Evolutionary conservation across 2,888 invertebrate genomes (phyloP), one percentile per base, ranked within the genome.

Genomic region (Candidula unifasciata): DNA sequence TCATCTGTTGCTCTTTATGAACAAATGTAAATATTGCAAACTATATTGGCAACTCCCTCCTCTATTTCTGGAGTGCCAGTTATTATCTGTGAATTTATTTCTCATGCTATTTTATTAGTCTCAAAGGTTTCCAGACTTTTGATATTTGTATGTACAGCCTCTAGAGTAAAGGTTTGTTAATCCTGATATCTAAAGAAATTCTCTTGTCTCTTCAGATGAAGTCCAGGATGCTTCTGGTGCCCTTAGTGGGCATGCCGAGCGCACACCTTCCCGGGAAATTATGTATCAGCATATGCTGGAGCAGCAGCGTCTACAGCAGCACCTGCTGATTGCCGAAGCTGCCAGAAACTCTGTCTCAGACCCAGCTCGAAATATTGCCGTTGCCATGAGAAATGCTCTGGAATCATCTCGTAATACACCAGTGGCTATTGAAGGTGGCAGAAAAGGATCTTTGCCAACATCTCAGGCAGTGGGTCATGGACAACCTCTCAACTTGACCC

Each of bases 291-390:
- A 86, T 30, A 81, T 86, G 68, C 80, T 88, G 64, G 87, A 88
- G 69, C 81, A 87, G 24, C 87, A 87, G 35, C 88, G 88, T 8
- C 85, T 89, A n/a, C 91, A 91, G 60, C 89, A 89, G 78, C 89
- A 89, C 76, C 88, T 89, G 21, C 80, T 88, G 24, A 83, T 89
- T 76, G 84, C 80, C 18, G 82, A 57, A 35, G 54, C 57, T n/a
- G 66, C 76, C n/a, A 82, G 86, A 54, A 86, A 37, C 54, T 82
- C 57, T 44, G 83, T 60, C 30, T 77, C 64, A n/a, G 83, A 74
- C 69, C 52, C 69, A 35, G 82, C 76, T 18, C 66, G 82, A 24
- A 82, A 82, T 44, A 64, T 82, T 35, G 80, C 80, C 27, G n/a
- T 60, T 3, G 85, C 82, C 10, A 54, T 81, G 35, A 80, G 84